These are phyloP conservation scores for Sebastes vulpes DNA, from an alignment of 2,797 vertebrate genomes.

Conservation along the genomic window DNA sequence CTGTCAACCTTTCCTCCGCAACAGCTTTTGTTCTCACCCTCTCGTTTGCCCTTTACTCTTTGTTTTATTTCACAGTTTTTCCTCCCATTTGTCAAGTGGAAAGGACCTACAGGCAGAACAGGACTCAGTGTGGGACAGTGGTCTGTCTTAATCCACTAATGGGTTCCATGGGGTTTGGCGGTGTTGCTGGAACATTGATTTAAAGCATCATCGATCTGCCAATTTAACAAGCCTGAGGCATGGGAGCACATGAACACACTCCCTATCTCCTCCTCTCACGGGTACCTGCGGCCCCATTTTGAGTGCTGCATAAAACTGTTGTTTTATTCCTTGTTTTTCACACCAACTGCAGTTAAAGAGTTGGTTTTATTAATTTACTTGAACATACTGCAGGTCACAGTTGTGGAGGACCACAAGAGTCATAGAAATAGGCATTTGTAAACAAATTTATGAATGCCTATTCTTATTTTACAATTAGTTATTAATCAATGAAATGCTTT, in stretches of 20 bases:
- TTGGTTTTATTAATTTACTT: background rate
- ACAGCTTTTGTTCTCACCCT: slow-evolving; percentile 46
- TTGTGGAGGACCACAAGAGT: too few species aligned
- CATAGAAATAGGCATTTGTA: too few species aligned
- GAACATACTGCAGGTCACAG: background rate
- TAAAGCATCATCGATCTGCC: slow-evolving; percentile 81
- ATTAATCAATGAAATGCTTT: too few species aligned
- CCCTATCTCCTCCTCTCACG: slow-evolving; percentile 27
- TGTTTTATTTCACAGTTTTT: slow-evolving; percentile 57
- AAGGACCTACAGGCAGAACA: slow-evolving; percentile 64
- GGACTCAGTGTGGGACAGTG: slow-evolving; percentile 58
- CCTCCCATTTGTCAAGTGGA: slow-evolving; percentile 58
- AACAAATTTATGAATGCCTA: too few species aligned
- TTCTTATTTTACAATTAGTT: too few species aligned
- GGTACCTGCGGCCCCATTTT: slow-evolving; percentile 49
- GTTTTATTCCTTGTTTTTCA: slow-evolving; percentile 1
- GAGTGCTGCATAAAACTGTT: slow-evolving; percentile 26
- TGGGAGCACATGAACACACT: slow-evolving; percentile 54
- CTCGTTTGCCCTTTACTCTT: slow-evolving; percentile 54
- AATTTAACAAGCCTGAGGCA: slow-evolving; percentile 70
- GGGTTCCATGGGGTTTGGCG: slow-evolving; percentile 76
- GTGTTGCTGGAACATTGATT: slow-evolving; percentile 79
- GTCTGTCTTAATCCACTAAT: slow-evolving; percentile 82
- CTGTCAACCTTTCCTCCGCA: slow-evolving; percentile 35
- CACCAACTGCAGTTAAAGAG: background rate